A percentile compares a stretch with the other conserved stretches of the same genome.
Evolutionary conservation across 2,888 invertebrate species (phyloP).

Genomic region (Cataglyphis albicans): DNA sequence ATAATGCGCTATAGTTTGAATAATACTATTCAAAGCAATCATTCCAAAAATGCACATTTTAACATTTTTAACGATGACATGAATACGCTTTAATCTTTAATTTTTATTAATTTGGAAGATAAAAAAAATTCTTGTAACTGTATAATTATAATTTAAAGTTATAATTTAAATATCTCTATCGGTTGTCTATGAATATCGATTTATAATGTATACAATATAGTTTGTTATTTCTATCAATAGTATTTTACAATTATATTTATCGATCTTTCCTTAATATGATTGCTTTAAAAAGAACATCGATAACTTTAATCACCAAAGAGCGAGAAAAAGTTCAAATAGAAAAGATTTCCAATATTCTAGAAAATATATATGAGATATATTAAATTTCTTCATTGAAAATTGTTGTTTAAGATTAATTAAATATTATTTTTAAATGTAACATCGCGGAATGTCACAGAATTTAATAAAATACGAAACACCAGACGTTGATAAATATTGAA

Average conservation of each 20-base stretch:
- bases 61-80: neutral
- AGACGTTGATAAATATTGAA: conserved; percentile 2
- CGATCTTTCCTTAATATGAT: conserved; percentile 45
- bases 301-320: conserved; percentile 2
- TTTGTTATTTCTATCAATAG: neutral
- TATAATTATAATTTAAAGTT: neutral
- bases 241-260: neutral
- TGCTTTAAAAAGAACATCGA: conserved; percentile 24
- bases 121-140: neutral
- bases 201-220: neutral
- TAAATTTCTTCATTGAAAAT: conserved; percentile 9
- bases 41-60: neutral
- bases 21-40: neutral
- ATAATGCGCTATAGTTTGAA: too few species aligned
- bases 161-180: neutral
- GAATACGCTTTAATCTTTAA: neutral
- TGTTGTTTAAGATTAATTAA: conserved; percentile 17
- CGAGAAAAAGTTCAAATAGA: conserved; percentile 11
- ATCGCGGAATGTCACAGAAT: neutral
- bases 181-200: neutral
- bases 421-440: conserved; percentile 17
- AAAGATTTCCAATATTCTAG: conserved; percentile 29
- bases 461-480: conserved; percentile 6
- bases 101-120: neutral
- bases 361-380: conserved; percentile 32